These are phyloP conservation scores for Columbina picui DNA, from an alignment of 2,113 vertebrate genomes.

Conservation along the genomic window DNA sequence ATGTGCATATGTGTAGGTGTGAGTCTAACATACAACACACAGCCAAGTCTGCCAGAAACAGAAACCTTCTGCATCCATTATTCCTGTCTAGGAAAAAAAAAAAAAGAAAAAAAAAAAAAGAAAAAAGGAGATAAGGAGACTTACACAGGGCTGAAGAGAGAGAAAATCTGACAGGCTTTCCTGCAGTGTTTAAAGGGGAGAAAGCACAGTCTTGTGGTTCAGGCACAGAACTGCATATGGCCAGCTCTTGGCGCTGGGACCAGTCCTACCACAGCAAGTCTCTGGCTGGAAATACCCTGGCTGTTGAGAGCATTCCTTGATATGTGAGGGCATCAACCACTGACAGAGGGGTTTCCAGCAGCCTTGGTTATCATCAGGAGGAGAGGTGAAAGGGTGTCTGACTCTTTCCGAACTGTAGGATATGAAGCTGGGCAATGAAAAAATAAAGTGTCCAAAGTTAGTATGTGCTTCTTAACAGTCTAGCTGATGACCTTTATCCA, in stretches of 20 bases:
- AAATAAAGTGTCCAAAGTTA: background rate
- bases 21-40: background rate
- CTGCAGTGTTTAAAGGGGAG: constrained; percentile 8
- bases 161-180: background rate
- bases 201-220: constrained; percentile 61
- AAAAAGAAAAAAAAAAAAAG: too few relatives aligned
- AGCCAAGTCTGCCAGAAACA: background rate
- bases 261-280: background rate
- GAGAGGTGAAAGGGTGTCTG: background rate
- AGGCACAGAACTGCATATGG: constrained; percentile 28
- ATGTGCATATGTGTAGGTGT: background rate
- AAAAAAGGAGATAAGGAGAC: background rate
- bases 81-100: background rate
- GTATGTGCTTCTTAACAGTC: background rate
- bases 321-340: fast-evolving
- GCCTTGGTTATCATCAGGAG: background rate
- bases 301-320: background rate
- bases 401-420: background rate
- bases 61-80: background rate
- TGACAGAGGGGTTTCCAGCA: background rate
- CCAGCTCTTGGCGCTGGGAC: background rate
- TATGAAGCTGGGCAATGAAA: background rate
- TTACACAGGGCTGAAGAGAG: background rate
- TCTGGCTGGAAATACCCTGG: background rate
- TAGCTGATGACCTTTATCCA: constrained; percentile 46